Percentiles rank a stretch among this genome's conserved stretches.
Evolutionary conservation across 2,797 vertebrate genomes (phyloP).

Genomic region (Psittacula echo): DNA sequence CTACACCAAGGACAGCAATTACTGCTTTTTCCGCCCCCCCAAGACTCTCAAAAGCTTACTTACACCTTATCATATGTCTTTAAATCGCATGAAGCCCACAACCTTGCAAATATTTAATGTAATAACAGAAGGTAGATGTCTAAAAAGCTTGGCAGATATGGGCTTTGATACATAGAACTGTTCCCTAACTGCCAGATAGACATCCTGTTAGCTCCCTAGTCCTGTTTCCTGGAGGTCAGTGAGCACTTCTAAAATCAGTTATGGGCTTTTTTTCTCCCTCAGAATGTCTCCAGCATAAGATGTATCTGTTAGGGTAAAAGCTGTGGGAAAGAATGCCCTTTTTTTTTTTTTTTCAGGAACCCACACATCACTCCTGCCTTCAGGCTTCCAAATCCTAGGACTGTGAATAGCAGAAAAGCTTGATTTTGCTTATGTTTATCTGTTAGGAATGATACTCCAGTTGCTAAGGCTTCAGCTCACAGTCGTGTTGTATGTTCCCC

Average conservation of each 20-base stretch:
- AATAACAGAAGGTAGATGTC: neutral
- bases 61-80: neutral
- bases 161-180: neutral
- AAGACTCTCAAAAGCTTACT: neutral
- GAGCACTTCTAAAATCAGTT: neutral
- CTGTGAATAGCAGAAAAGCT: neutral
- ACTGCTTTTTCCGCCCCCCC: neutral
- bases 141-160: neutral
- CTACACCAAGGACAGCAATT: neutral
- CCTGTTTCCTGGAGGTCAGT: neutral
- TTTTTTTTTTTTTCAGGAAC: neutral
- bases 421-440: neutral
- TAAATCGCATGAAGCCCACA: neutral
- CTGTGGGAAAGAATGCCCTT: rapidly evolving
- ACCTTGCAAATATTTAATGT: neutral
- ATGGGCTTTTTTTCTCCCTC: neutral
- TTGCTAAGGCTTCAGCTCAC: neutral
- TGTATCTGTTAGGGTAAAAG: neutral
- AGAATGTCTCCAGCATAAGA: neutral
- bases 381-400: neutral
- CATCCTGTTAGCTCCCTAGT: neutral
- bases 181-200: neutral
- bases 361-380: rapidly evolving
- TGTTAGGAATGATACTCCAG: rapidly evolving
- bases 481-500: rapidly evolving